Evolutionary conservation across 2,113 vertebrate species (phyloP).

Genomic region (Plecturocebus donacophilus): DNA sequence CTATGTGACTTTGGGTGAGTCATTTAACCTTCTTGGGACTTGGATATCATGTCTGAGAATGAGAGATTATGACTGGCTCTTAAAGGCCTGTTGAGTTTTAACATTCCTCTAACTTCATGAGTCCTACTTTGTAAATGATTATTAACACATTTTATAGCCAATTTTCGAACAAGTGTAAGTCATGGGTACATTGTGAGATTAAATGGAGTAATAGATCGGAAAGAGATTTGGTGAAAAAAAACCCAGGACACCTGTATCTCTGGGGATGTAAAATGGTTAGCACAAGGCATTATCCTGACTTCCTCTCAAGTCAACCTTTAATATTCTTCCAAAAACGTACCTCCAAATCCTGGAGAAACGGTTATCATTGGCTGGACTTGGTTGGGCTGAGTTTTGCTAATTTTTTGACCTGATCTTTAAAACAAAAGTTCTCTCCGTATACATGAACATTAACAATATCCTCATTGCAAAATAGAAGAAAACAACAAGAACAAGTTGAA

Average conservation of each 20-base stretch:
- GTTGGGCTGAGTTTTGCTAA: not conserved
- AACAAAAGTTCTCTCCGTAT: not conserved
- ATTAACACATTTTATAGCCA: not conserved
- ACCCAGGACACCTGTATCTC: not conserved
- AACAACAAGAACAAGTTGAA: not conserved
- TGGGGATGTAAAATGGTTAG: not conserved
- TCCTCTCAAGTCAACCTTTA: not conserved
- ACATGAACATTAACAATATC: not conserved
- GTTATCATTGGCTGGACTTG: not conserved
- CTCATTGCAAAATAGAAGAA: not conserved
- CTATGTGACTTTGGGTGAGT: not conserved
- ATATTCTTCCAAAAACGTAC: not conserved
- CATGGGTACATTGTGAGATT: not conserved
- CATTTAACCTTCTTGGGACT: not conserved
- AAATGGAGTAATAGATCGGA: not conserved
- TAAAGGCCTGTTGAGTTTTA: not conserved
- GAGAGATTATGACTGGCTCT: not conserved
- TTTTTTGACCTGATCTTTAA: conserved; percentile 24
- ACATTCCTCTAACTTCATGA: not conserved
- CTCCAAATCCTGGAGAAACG: not conserved
- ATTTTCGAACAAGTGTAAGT: not conserved
- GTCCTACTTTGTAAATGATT: conserved; percentile 7
- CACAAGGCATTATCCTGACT: not conserved
- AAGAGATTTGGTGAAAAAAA: not conserved
- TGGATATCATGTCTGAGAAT: not conserved